phyloP scores from a whole-genome alignment of 2,113 vertebrate species.

The Ptyas mucosa region DNA sequence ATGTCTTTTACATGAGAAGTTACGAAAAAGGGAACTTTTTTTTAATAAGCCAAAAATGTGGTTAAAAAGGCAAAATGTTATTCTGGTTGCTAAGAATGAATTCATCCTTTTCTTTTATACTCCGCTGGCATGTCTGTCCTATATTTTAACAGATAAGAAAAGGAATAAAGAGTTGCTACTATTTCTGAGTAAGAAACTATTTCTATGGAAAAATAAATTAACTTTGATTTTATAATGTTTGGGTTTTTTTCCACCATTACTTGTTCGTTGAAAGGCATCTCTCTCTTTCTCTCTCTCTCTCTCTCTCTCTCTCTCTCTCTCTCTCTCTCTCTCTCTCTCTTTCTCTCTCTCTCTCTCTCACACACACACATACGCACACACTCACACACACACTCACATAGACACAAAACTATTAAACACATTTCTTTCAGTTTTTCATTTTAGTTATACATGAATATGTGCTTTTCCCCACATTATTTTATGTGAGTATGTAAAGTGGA shows the following conservation, averaged over 20 bases:
- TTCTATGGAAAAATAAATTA: not conserved
- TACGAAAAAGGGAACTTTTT: not conserved
- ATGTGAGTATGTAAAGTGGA: not conserved
- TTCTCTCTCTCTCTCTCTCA: no score
- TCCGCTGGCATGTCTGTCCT: not conserved
- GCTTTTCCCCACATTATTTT: not conserved
- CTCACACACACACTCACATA: not conserved
- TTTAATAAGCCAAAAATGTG: not conserved
- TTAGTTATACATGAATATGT: not conserved
- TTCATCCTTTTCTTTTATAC: not conserved
- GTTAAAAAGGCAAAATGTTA: conserved; percentile 3
- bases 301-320: no score
- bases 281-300: no score
- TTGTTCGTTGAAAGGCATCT: not conserved
- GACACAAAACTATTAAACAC: not conserved
- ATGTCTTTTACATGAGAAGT: not conserved
- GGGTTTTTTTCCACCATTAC: no score
- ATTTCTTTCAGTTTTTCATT: not conserved
- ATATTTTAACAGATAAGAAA: not conserved
- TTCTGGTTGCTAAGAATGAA: conserved; percentile 8
- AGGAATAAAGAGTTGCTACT: not conserved
- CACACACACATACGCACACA: no score
- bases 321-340: no score
- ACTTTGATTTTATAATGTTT: not conserved
- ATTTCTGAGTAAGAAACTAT: not conserved